Evolutionary conservation across 1,140 invertebrate genomes (phyloP), one percentile per base, ranked within the genome.

Genomic region (Drosophila asahinai): DNA sequence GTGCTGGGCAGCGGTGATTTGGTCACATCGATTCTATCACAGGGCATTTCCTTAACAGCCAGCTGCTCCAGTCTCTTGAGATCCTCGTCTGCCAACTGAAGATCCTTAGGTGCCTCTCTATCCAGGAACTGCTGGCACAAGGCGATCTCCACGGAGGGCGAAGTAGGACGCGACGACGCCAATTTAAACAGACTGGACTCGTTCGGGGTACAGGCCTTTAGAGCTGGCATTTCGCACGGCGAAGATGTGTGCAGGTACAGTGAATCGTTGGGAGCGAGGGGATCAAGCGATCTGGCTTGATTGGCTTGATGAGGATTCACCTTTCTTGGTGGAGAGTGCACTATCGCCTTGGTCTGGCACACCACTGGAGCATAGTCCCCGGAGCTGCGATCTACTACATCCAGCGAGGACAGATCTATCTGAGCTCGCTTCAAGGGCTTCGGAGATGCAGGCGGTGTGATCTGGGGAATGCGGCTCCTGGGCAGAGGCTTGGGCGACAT

Each of bases 381-480:
- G 0, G 89, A 91, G 27, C 65, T 74, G 4, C 77, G 63, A 74
- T 89, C 86, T 8, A 91, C 64, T 9, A 71, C 79, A 49, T 86
- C 86, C n/a, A 65, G 7, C 11, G 58, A 49, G 36, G 62, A 49
- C 9, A 52, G 25, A 22, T 47, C 58, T 1, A 67, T 14, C 7
- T 52, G 45, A 40, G 61, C 59, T n/a, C 61, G 65, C 40, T 71
- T 74, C 9, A 40, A 4, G 6, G 73, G 68, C 19, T 77, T 79
- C 9, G 91, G 91, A 6, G 91, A 92, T 19, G 82, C 65, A n/a
- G 91, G 86, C 22, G 91, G 86, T 1, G 91, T 92, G 33, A 80
- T 82, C 59, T 92, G 90, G 25, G 91, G 86, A 89, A 92, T 92
- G 66, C 87, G 91, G 58, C 82, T 86, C 45, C 91, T 76, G 38